Percentiles rank a stretch among this genome's conserved stretches.
These are phyloP conservation scores for Melanogrammus aeglefinus DNA, from an alignment of 2,797 vertebrate species.

Conservation along the genomic window DNA sequence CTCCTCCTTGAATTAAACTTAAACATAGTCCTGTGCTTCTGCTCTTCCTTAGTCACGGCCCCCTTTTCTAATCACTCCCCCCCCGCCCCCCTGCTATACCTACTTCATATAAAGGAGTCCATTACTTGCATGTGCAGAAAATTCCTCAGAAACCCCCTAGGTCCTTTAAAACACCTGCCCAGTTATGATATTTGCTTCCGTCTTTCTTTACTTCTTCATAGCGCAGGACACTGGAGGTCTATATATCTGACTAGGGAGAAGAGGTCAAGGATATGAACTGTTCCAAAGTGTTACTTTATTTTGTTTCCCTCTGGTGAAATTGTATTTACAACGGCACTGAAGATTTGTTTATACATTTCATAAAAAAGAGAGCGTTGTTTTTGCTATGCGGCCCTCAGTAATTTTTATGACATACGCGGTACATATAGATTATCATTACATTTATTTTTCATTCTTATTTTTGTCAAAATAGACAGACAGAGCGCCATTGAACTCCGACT, in stretches of 20 bases:
- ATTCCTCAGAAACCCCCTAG: neutral
- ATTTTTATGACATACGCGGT: too few relatives aligned
- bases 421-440: too few relatives aligned
- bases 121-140: slow-evolving; percentile 13
- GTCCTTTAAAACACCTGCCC: too few relatives aligned
- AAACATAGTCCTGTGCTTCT: slow-evolving; percentile 47
- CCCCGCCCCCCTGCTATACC: slow-evolving; percentile 23
- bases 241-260: slow-evolving; percentile 29
- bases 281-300: slow-evolving; percentile 26
- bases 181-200: slow-evolving; percentile 8
- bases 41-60: slow-evolving; percentile 36
- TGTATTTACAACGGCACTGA: slow-evolving; percentile 44
- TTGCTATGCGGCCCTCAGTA: slow-evolving; percentile 30
- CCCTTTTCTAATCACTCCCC: slow-evolving; percentile 16
- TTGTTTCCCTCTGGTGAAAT: slow-evolving; percentile 2
- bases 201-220: slow-evolving; percentile 23
- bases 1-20: slow-evolving; percentile 34
- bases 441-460: too few relatives aligned
- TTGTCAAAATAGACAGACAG: too few relatives aligned
- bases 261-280: slow-evolving; percentile 46
- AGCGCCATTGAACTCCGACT: too few relatives aligned
- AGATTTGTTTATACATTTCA: too few relatives aligned
- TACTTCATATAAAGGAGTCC: slow-evolving; percentile 17
- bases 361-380: slow-evolving; percentile 22
- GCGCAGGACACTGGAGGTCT: slow-evolving; percentile 29